A percentile compares a stretch with the other conserved stretches of the same genome.
These are phyloP conservation scores for Drosophila biarmipes DNA, from an alignment of 1,140 invertebrate genomes.

Conservation along the genomic window DNA sequence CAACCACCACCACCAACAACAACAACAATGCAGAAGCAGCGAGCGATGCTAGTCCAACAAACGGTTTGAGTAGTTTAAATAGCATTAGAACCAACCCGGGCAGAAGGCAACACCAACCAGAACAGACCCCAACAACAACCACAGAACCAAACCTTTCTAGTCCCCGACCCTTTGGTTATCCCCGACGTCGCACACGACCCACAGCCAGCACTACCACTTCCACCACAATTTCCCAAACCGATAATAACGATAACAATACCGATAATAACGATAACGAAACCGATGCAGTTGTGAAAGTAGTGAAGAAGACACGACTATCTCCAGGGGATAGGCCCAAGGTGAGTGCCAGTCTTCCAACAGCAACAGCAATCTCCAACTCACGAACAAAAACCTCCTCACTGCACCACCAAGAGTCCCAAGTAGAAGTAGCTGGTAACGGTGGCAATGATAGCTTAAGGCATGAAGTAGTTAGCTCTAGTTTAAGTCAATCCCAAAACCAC, in stretches of 20 bases:
- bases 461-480: slow-evolving; percentile 73
- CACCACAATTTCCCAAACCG: slow-evolving; percentile 34
- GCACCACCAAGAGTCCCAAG: slow-evolving; percentile 47
- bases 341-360: slow-evolving; percentile 66
- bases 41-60: slow-evolving; percentile 74
- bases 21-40: slow-evolving; percentile 58
- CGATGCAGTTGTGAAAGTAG: slow-evolving; percentile 59
- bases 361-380: slow-evolving; percentile 40
- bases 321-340: slow-evolving; percentile 76
- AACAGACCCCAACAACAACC: slow-evolving; percentile 46
- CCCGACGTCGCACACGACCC: slow-evolving; percentile 80
- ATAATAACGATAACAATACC: slow-evolving; percentile 41
- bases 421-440: slow-evolving; percentile 74
- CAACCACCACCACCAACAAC: slow-evolving; percentile 31
- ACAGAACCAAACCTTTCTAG: slow-evolving; percentile 84
- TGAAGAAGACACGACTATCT: slow-evolving; percentile 64
- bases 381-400: slow-evolving; percentile 41
- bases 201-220: slow-evolving; percentile 52
- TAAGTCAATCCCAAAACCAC: slow-evolving; percentile 55
- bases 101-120: slow-evolving; percentile 69
- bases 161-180: slow-evolving; percentile 86
- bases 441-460: slow-evolving; percentile 76
- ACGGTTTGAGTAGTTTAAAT: slow-evolving; percentile 76
- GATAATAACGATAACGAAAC: slow-evolving; percentile 45
- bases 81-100: slow-evolving; percentile 66